Base-by-base conservation (phyloP, 2,113 vertebrate species). In the Grus americana region DNA sequence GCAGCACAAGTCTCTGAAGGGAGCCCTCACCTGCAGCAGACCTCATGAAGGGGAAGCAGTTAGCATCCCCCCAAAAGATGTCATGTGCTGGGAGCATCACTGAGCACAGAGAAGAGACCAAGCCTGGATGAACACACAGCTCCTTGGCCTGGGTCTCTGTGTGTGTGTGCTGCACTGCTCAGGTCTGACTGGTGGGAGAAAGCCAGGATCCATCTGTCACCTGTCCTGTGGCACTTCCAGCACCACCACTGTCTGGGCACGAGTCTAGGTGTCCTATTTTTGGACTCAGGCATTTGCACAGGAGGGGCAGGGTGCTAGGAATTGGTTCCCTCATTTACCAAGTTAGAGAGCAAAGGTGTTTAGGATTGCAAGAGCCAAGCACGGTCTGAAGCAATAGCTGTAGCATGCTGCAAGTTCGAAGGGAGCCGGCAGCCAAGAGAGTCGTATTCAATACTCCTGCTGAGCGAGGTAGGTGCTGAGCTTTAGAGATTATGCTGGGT, bases 401-500 rank as follows among this genome's bases (percentile, higher is more conserved):
- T 74, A 58, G 36, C 52, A 5, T 61, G 34, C 78, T 90, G 95
- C 81, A 88, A 96, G 94, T 97, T 94, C 36, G 75, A 93, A 90
- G 30, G 66, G 58, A 92, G 76, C 89, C 1, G 0, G 88, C 89
- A 95, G 93, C 94, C 91, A 85, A 87, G 91, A 80, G 76, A 91
- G 49, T 18, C 36, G 75, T 49, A 65, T 57, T 70, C 78, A 85
- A 10, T 46, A 21, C 90, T 90, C 82, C 82, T 93, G 93, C 90
- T 90, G 90, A 89, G 87, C 0, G 66, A 87, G 85, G 87, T 92
- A 75, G 95, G 95, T 94, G 90, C 95, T 0, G 84, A 95, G 92
- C 89, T 85, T 36, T 75, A 81, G 84, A 66, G 93, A 95, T 95
- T 92, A 87, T 62, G 83, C 78, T 82, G 91, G 86, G 90, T 95